phyloP scores from a whole-genome alignment of 2,888 invertebrate genomes.

The Andrena camellia region DNA sequence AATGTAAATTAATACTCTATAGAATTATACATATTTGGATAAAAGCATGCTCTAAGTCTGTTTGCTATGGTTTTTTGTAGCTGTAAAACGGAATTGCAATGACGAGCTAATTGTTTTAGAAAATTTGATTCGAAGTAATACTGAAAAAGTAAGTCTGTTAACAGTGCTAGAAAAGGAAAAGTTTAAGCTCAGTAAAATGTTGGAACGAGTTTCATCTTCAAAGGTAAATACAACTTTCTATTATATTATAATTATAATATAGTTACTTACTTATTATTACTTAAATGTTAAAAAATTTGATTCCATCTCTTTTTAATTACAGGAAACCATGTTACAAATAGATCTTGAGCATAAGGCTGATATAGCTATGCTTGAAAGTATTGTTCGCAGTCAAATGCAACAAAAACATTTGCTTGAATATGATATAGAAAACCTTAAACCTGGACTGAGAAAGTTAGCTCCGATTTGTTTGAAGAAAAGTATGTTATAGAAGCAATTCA shows the following conservation, averaged over 20 bases:
- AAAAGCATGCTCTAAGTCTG: neutral
- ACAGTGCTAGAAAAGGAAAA: slow-evolving; percentile 87
- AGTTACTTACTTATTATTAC: slow-evolving; percentile 5
- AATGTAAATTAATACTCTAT: slow-evolving; percentile 79
- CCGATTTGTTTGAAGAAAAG: slow-evolving; percentile 34
- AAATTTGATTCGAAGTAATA: slow-evolving; percentile 86
- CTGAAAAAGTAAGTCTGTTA: slow-evolving; percentile 86
- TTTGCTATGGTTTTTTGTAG: slow-evolving; percentile 37
- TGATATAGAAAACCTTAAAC: slow-evolving; percentile 73
- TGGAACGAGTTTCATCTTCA: slow-evolving; percentile 76
- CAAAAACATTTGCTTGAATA: slow-evolving; percentile 77
- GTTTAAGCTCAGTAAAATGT: slow-evolving; percentile 84
- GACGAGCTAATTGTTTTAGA: slow-evolving; percentile 84
- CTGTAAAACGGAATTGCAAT: slow-evolving; percentile 81
- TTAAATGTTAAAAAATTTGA: slow-evolving; percentile 14
- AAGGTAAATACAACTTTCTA: slow-evolving; percentile 68
- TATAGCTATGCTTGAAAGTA: slow-evolving; percentile 82
- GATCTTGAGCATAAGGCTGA: slow-evolving; percentile 82
- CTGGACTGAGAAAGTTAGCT: slow-evolving; percentile 82
- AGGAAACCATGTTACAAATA: slow-evolving; percentile 77
- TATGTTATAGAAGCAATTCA: neutral
- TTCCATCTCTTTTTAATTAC: slow-evolving; percentile 25
- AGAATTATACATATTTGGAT: slow-evolving; percentile 6
- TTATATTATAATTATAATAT: neutral
- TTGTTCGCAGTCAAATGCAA: slow-evolving; percentile 82